A percentile compares a stretch with the other conserved stretches of the same genome.
phyloP scores from a whole-genome alignment of 92 coral and sea anemone genomes.

The Heteractis magnifica region DNA sequence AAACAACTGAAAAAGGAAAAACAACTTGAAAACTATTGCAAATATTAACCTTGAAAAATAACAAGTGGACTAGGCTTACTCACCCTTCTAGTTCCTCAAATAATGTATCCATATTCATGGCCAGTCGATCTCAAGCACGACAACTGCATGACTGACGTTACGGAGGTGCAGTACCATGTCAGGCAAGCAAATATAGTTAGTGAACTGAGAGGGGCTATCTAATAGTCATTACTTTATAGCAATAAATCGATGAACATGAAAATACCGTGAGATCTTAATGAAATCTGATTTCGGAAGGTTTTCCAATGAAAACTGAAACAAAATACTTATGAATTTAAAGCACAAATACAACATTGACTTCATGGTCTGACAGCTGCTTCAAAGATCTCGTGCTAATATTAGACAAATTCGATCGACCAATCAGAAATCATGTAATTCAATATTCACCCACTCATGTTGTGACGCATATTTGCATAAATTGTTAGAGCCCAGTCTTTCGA shows the following conservation, averaged over 20 bases:
- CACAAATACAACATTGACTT: conserved; percentile 9
- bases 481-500: not conserved
- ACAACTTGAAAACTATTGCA: no score
- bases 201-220: not conserved
- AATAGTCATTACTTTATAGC: no score
- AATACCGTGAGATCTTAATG: not conserved
- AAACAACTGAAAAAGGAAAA: no score
- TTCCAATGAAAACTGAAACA: not conserved
- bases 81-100: not conserved
- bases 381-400: conserved; percentile 8
- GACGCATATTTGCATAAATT: not conserved
- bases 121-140: no score
- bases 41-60: not conserved
- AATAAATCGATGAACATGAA: not conserved
- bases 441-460: conserved; percentile 14
- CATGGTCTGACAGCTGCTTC: conserved; percentile 37
- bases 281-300: not conserved
- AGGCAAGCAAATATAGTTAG: not conserved
- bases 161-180: conserved; percentile 7
- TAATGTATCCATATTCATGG: not conserved
- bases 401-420: conserved; percentile 5
- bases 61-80: not conserved
- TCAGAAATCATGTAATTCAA: conserved; percentile 9
- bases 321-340: not conserved
- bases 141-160: not conserved